phyloP scores from a whole-genome alignment of 2,797 vertebrate species.

The Rhynchonycteris naso region DNA sequence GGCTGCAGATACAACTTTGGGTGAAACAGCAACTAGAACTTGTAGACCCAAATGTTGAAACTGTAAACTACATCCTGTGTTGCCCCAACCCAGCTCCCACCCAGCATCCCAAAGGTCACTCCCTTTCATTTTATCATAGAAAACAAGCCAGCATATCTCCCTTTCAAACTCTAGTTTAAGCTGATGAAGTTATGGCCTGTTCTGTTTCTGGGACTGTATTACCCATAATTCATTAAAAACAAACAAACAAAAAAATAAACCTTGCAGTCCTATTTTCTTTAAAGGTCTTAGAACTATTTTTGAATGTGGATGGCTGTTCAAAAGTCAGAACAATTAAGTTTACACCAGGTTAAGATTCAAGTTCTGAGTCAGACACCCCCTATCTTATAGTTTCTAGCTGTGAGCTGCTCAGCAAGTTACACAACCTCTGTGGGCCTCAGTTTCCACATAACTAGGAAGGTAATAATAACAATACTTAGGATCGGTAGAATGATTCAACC shows the following conservation, averaged over 20 bases:
- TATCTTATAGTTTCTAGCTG: background rate
- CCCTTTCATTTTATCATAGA: background rate
- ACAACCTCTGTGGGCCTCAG: background rate
- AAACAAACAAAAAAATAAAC: background rate
- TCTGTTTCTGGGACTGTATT: background rate
- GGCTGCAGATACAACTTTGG: background rate
- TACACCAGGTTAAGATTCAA: background rate
- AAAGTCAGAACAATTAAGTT: background rate
- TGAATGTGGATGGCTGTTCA: background rate
- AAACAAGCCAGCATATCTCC: background rate
- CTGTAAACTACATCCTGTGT: background rate
- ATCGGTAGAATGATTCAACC: background rate
- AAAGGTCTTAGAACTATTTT: background rate
- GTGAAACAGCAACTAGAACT: background rate
- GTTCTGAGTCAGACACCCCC: background rate
- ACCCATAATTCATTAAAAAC: background rate
- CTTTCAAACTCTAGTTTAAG: background rate
- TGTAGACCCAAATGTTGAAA: slow-evolving; percentile 29
- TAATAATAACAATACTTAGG: background rate
- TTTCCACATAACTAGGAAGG: background rate
- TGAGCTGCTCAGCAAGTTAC: background rate
- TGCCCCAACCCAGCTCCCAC: background rate
- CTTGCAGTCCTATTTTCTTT: background rate
- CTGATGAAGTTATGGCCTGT: background rate
- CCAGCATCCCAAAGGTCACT: background rate